phyloP scores from a whole-genome alignment of 2,888 invertebrate genomes.

The Alloplasta piceator region DNA sequence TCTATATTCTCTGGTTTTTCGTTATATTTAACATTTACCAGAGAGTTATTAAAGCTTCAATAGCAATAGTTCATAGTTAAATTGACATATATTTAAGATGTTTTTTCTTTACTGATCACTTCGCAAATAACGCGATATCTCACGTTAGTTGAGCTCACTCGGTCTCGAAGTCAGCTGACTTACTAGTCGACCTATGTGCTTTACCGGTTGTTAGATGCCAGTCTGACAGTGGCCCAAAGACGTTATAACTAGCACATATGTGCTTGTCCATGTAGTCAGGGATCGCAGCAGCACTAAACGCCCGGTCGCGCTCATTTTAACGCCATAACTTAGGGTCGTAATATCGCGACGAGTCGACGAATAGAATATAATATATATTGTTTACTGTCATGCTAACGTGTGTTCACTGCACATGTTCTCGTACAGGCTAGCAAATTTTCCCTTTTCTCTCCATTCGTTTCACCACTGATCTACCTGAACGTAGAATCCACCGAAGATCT shows the following conservation, averaged over 20 bases:
- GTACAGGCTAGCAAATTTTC: neutral
- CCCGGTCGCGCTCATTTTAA: conserved; percentile 34
- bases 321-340: conserved; percentile 67
- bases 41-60: no score
- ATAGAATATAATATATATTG: conserved; percentile 68
- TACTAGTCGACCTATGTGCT: conserved; percentile 5
- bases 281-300: conserved; percentile 52
- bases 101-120: neutral
- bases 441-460: neutral
- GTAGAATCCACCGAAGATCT: neutral
- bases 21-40: no score
- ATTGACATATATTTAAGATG: conserved; percentile 6
- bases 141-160: neutral
- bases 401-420: neutral
- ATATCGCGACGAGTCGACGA: conserved; percentile 68
- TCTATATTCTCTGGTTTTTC: no score
- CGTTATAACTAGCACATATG: conserved; percentile 74
- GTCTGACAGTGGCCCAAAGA: conserved; percentile 65
- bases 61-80: no score
- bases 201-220: conserved; percentile 44
- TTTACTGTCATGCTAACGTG: conserved; percentile 53
- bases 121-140: neutral
- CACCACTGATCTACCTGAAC: conserved; percentile 17
- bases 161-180: neutral
- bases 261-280: conserved; percentile 3